These are phyloP conservation scores for Euura lappo DNA, from an alignment of 1,140 invertebrate species.

Conservation along the genomic window DNA sequence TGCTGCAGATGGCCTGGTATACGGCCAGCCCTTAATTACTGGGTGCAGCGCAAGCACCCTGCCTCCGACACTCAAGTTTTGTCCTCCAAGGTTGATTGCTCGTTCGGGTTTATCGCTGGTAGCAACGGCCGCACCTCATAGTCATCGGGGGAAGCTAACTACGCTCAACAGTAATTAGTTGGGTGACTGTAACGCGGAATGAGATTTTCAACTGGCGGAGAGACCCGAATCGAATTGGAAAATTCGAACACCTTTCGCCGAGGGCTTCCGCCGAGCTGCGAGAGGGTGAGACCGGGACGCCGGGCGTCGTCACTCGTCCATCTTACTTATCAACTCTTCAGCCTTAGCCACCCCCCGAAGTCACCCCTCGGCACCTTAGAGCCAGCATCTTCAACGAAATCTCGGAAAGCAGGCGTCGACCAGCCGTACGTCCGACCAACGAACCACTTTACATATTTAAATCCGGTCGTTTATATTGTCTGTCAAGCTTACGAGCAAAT, in stretches of 20 bases:
- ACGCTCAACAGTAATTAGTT: background rate
- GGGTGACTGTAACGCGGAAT: background rate
- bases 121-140: slow-evolving; percentile 2
- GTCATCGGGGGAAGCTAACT: background rate
- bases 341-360: background rate
- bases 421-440: background rate
- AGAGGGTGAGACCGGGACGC: background rate
- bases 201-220: background rate
- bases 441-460: slow-evolving; percentile 13
- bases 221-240: too few species aligned
- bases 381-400: slow-evolving; percentile 2
- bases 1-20: background rate
- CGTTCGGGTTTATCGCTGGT: background rate
- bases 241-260: too few species aligned
- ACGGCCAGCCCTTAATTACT: background rate
- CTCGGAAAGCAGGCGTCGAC: slow-evolving; percentile 1
- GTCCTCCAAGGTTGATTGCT: slow-evolving; percentile 4
- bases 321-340: slow-evolving; percentile 15
- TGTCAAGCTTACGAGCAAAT: slow-evolving; percentile 13
- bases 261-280: background rate
- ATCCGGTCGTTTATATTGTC: slow-evolving; percentile 13
- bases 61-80: background rate
- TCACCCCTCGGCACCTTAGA: background rate
- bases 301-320: slow-evolving; percentile 11
- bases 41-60: background rate